These are phyloP conservation scores for Lasiurus borealis DNA, from an alignment of 2,113 vertebrate genomes.

Conservation along the genomic window DNA sequence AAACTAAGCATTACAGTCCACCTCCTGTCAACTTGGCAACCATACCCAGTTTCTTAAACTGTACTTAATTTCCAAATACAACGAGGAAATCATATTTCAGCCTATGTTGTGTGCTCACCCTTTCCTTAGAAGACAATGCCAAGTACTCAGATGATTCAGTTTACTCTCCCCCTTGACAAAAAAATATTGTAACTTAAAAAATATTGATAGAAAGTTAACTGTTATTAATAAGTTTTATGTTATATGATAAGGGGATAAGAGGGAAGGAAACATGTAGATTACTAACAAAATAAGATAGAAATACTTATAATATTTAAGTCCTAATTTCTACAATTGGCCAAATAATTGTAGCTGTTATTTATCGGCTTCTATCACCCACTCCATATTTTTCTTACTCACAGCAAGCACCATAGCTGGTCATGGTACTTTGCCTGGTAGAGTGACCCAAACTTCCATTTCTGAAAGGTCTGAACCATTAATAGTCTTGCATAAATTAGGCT, in stretches of 20 bases:
- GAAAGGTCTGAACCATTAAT: background rate
- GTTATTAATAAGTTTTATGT: background rate
- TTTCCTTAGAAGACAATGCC: background rate
- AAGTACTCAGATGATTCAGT: background rate
- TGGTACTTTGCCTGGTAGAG: background rate
- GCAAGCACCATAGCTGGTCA: background rate
- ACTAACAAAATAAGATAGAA: background rate
- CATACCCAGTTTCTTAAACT: background rate
- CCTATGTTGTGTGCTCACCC: background rate
- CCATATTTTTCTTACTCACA: background rate
- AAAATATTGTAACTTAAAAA: background rate
- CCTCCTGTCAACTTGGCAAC: background rate
- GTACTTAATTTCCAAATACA: background rate
- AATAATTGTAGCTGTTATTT: background rate
- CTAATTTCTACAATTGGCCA: background rate
- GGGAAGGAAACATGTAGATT: background rate
- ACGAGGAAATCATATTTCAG: background rate
- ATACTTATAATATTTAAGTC: background rate
- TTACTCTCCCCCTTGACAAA: background rate
- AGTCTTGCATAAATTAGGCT: background rate
- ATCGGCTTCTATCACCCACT: background rate
- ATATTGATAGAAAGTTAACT: background rate
- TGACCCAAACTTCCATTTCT: background rate
- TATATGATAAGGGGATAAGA: background rate
- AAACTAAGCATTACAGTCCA: background rate